Conservation (phyloP, 2,797 vertebrate genomes). For the Tolypeutes matacus region DNA sequence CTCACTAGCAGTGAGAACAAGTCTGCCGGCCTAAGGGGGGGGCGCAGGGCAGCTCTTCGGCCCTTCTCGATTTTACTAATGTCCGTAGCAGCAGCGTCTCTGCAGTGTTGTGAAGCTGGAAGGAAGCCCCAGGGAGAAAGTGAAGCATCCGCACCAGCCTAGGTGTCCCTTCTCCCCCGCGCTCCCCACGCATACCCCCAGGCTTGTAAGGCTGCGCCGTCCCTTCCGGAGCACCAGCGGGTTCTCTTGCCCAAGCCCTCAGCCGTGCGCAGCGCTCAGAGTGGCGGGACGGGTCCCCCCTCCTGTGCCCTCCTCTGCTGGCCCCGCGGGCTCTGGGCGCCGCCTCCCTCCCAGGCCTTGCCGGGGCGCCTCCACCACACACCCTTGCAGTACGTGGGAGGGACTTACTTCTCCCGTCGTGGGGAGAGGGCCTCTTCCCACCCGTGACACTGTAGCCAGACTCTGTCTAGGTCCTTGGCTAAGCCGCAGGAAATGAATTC, state of each 20-base stretch:
- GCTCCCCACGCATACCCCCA: not conserved
- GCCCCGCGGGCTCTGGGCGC: not conserved
- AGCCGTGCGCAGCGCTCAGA: rapidly evolving
- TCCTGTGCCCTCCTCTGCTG: not conserved
- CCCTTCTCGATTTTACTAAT: too few species aligned
- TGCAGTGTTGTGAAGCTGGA: not conserved
- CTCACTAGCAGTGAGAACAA: not conserved
- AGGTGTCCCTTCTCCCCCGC: too few species aligned
- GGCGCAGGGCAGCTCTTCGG: not conserved
- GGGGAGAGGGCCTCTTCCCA: not conserved
- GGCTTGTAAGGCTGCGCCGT: not conserved
- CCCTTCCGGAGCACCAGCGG: not conserved
- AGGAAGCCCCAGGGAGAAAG: not conserved
- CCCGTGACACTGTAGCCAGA: too few species aligned
- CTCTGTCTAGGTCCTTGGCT: too few species aligned
- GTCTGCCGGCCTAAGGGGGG: not conserved
- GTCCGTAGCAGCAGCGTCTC: rapidly evolving
- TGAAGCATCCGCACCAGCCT: rapidly evolving
- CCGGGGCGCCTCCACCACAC: not conserved
- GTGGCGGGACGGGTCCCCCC: too few species aligned
- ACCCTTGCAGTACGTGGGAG: not conserved
- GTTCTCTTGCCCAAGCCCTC: too few species aligned
- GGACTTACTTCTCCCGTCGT: not conserved
- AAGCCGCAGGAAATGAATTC: too few species aligned
- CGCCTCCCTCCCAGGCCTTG: rapidly evolving